Conservation (phyloP, 1,140 invertebrate genomes). For the Stratiolaelaps scimitus region DNA sequence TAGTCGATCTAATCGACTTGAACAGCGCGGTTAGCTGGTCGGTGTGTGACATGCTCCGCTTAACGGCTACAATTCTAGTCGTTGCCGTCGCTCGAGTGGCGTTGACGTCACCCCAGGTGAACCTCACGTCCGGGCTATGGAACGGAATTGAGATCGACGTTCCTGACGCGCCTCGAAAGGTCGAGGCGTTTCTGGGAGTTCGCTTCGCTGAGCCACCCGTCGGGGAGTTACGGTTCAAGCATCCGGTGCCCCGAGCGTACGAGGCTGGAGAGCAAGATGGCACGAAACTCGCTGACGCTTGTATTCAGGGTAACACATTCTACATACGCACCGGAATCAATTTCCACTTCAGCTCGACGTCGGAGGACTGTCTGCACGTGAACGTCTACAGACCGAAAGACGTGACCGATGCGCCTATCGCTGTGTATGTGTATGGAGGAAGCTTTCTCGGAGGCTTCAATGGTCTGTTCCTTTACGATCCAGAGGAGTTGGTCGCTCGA, state of each 20-base stretch:
- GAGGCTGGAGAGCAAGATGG: constrained; percentile 59
- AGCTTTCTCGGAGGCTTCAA: constrained; percentile 18
- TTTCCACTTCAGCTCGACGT: neutral
- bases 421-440: constrained; percentile 10
- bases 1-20: too few relatives aligned
- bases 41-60: too few relatives aligned
- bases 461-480: constrained; percentile 11
- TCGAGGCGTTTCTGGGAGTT: constrained; percentile 48
- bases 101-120: neutral
- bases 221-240: constrained; percentile 53
- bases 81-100: neutral
- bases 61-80: too few relatives aligned
- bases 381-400: constrained; percentile 14
- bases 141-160: constrained; percentile 6
- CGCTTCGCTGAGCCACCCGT: constrained; percentile 64
- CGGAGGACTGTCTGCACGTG: constrained; percentile 18
- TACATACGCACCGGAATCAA: constrained; percentile 4
- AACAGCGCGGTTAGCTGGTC: too few relatives aligned
- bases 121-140: constrained; percentile 14
- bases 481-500: constrained; percentile 1
- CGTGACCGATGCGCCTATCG: neutral
- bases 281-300: constrained; percentile 4
- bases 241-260: constrained; percentile 52
- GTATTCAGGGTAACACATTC: constrained; percentile 26
- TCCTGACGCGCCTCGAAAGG: constrained; percentile 25